These are phyloP conservation scores for Euura saliciscinereae DNA, from an alignment of 1,140 invertebrate species.

Conservation along the genomic window DNA sequence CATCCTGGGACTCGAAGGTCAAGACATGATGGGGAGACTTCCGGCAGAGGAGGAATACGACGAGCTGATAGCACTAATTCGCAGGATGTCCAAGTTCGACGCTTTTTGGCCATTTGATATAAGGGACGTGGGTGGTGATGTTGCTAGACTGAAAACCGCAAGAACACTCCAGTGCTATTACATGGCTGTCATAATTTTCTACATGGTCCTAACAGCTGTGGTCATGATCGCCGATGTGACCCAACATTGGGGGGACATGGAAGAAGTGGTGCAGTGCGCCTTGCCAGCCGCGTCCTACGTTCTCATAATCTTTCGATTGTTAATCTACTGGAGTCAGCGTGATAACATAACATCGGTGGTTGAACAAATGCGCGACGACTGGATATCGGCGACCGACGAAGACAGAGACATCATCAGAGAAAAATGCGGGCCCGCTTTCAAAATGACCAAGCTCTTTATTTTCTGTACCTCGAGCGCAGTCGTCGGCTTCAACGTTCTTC, in stretches of 20 bases:
- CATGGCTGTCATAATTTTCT: conserved; percentile 18
- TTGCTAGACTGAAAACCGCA: not conserved
- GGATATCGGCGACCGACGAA: conserved; percentile 25
- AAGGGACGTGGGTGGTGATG: not conserved
- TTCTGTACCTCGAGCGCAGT: conserved; percentile 26
- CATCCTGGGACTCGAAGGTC: too few species aligned
- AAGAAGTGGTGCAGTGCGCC: conserved; percentile 39
- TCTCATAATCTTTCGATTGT: conserved; percentile 31
- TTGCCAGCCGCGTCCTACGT: conserved; percentile 27
- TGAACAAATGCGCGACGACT: conserved; percentile 39
- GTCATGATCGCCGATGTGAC: conserved; percentile 24
- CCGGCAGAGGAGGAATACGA: conserved; percentile 30
- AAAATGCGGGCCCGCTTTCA: conserved; percentile 35
- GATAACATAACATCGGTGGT: conserved; percentile 37
- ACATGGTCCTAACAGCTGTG: conserved; percentile 1
- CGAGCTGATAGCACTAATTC: conserved; percentile 32
- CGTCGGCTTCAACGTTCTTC: conserved; percentile 22
- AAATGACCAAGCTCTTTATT: conserved; percentile 39
- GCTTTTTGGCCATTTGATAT: conserved; percentile 35
- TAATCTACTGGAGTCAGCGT: conserved; percentile 27
- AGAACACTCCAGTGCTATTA: conserved; percentile 8
- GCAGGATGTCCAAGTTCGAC: conserved; percentile 19
- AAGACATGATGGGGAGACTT: too few species aligned
- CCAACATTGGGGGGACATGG: conserved; percentile 31
- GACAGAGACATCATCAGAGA: conserved; percentile 30